These are phyloP conservation scores for Arbacia lixula DNA, from an alignment of 53 echinoderm and acorn worm species.

Conservation along the genomic window DNA sequence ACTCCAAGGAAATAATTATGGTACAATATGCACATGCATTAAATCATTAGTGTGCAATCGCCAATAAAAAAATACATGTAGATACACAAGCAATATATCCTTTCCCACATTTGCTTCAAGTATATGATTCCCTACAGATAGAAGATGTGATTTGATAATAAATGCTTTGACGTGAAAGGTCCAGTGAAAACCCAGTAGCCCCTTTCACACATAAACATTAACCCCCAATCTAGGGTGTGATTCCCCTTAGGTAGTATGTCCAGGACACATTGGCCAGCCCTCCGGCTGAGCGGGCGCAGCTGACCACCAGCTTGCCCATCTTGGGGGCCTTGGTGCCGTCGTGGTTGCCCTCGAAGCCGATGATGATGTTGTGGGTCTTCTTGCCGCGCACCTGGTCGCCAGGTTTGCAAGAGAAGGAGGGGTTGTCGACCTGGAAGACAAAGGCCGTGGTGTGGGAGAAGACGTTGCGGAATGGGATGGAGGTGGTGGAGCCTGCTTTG, in stretches of 20 bases:
- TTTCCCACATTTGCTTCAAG: too few species aligned
- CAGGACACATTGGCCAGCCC: slow-evolving; percentile 93
- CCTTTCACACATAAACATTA: too few species aligned
- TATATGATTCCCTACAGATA: too few species aligned
- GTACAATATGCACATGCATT: too few species aligned
- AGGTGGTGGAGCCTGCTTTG: slow-evolving; percentile 92
- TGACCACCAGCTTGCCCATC: slow-evolving; percentile 98
- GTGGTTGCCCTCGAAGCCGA: slow-evolving; percentile 89
- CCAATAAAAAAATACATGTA: too few species aligned
- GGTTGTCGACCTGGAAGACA: slow-evolving; percentile 96
- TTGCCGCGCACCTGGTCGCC: slow-evolving; percentile 89
- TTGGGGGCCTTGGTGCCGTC: slow-evolving; percentile 93
- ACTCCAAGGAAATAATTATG: too few species aligned
- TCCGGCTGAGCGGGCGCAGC: slow-evolving; percentile 94
- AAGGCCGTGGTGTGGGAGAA: slow-evolving; percentile 95
- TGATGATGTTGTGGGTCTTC: slow-evolving; percentile 97
- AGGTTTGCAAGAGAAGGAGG: slow-evolving; percentile 88
- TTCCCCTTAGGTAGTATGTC: slow-evolving; percentile 95
- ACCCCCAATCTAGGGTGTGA: slow-evolving; percentile 66
- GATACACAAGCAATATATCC: too few species aligned
- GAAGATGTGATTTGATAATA: too few species aligned
- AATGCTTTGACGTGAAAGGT: too few species aligned
- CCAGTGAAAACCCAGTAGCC: too few species aligned
- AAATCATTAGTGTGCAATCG: too few species aligned
- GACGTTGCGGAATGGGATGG: slow-evolving; percentile 95